phyloP scores from a whole-genome alignment of 1,140 invertebrate species.

The Danaus melanippus region DNA sequence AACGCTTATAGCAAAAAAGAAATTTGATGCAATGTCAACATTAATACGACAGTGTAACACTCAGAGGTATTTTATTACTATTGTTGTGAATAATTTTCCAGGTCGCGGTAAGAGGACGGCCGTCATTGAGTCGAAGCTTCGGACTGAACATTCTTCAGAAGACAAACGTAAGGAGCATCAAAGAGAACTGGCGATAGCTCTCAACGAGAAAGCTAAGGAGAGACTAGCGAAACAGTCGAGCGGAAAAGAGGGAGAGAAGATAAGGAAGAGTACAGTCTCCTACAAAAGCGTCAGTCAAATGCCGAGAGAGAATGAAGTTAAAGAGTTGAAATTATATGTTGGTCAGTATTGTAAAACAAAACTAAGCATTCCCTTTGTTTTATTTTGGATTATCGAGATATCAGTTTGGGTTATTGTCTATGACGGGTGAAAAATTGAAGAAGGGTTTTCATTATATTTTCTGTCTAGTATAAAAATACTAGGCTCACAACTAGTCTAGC shows the following conservation, averaged over 20 bases:
- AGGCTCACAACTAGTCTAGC: too few relatives aligned
- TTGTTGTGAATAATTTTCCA: conserved; percentile 27
- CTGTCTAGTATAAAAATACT: too few relatives aligned
- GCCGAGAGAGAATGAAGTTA: conserved; percentile 94
- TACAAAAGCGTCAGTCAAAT: conserved; percentile 95
- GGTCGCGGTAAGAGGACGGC: conserved; percentile 92
- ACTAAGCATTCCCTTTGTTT: too few relatives aligned
- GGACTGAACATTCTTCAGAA: conserved; percentile 96
- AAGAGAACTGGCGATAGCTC: conserved; percentile 89
- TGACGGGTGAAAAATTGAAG: too few relatives aligned
- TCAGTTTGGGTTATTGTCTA: too few relatives aligned
- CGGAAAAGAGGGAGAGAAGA: conserved; percentile 90
- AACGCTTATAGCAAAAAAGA: background rate
- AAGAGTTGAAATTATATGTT: conserved; percentile 95
- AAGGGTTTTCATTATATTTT: too few relatives aligned
- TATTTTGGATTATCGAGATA: too few relatives aligned
- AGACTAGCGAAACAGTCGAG: conserved; percentile 90
- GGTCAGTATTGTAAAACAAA: conserved; percentile 69
- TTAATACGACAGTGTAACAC: background rate
- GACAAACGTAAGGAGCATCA: conserved; percentile 98
- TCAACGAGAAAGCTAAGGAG: conserved; percentile 95
- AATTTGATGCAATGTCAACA: conserved; percentile 1
- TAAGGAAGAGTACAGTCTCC: conserved; percentile 94
- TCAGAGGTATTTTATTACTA: background rate
- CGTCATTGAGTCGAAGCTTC: conserved; percentile 94